Evolutionary conservation across 37 sponge, comb jelly and placozoan species (phyloP), one percentile per base, ranked within the genome.

Genomic region (Geodia barretti): DNA sequence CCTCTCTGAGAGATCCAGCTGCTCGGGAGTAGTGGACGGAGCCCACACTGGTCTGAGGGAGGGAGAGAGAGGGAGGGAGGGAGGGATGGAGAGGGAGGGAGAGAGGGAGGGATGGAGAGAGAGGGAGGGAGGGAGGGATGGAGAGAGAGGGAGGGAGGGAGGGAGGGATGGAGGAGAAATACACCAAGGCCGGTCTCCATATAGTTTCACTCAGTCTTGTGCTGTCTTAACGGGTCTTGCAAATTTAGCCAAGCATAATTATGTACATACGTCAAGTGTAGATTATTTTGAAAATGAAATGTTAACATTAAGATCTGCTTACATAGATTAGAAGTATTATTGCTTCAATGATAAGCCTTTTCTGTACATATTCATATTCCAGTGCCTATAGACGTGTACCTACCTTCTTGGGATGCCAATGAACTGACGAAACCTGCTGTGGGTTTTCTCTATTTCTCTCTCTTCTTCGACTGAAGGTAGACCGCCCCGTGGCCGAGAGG

Each of bases 331-430:
- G n/a, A n/a, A n/a, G n/a, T n/a, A n/a, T n/a, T n/a, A n/a, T n/a
- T n/a, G n/a, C n/a, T n/a, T n/a, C n/a, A n/a, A n/a, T n/a, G n/a
- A n/a, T n/a, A n/a, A n/a, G n/a, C n/a, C n/a, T 7, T 47, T 7
- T 47, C 11, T 47, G 54, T 47, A 14, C 14, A 14, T 47, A 14
- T 61, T 31, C 33, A n/a, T 62, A 1, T 68, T 26, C 37, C 32
- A 68, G 80, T 41, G 70, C 25, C 26, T 79, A 43, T 68, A 40
- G 28, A 62, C 64, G 31, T 58, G 37, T 24, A 37, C 60, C 30
- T 24, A 94, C 92, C 95, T 88, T 41, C 97, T 64, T 2, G 97
- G 97, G 3, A 97, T 94, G 28, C 86, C 62, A 30, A 97, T 81
- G 60, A 68, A 79, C 42, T 94, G 83, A 23, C 60, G 72, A 73